Conservation (phyloP, 2,113 vertebrate genomes). For the Rhea americana region DNA sequence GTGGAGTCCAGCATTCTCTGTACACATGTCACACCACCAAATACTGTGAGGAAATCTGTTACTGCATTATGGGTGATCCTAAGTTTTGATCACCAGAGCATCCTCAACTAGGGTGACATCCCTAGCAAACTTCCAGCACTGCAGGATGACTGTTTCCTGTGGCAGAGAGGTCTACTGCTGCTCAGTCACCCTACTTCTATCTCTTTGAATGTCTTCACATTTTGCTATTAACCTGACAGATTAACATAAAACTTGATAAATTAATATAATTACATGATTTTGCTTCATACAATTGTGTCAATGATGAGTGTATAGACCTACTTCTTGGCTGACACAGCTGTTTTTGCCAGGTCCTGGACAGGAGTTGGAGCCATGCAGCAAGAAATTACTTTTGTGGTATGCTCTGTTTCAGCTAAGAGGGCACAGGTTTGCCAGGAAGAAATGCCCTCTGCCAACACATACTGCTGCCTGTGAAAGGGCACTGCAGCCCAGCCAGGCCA, state of each 20-base stretch:
- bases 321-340: accelerated
- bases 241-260: background rate
- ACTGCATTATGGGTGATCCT: accelerated
- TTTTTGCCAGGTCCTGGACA: background rate
- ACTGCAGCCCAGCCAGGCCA: background rate
- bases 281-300: background rate
- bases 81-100: background rate
- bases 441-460: background rate
- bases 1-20: background rate
- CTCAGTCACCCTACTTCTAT: background rate
- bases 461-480: background rate
- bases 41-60: accelerated
- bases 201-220: background rate
- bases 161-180: background rate
- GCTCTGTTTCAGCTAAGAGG: background rate
- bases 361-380: background rate
- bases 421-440: background rate
- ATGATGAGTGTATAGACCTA: accelerated
- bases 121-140: background rate
- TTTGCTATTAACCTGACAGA: background rate
- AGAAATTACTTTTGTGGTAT: background rate
- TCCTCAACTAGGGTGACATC: background rate
- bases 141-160: background rate
- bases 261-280: no score
- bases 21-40: accelerated